A percentile compares a stretch with the other conserved stretches of the same genome.
Evolutionary conservation across 2,113 vertebrate genomes (phyloP).

Genomic region (Carollia perspicillata): DNA sequence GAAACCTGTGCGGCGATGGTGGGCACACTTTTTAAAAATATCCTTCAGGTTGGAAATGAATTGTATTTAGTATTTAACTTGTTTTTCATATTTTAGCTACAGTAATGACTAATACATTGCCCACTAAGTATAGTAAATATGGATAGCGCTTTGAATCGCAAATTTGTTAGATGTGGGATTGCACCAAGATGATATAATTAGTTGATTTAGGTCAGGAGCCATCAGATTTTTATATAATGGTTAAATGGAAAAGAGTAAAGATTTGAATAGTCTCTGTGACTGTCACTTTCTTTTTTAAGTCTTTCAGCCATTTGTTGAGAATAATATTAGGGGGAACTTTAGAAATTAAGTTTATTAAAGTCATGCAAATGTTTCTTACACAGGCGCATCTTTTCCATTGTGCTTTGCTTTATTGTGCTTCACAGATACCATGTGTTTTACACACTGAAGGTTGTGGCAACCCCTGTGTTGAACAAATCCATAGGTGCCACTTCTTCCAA

Average conservation of each 20-base stretch:
- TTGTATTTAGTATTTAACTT: background rate
- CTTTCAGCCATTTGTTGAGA: background rate
- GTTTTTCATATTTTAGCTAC: background rate
- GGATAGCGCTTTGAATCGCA: background rate
- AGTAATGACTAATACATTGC: background rate
- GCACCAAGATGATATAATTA: background rate
- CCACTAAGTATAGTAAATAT: background rate
- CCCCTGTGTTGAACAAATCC: too few species aligned
- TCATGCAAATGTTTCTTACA: background rate
- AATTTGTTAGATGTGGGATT: background rate
- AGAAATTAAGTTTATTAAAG: slow-evolving; percentile 22
- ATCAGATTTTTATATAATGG: background rate
- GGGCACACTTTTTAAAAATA: background rate
- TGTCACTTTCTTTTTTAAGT: background rate
- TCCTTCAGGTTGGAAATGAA: slow-evolving; percentile 33
- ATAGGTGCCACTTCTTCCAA: background rate
- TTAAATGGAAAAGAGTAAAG: background rate
- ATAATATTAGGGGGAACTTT: background rate
- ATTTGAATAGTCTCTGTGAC: background rate
- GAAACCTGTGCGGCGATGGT: background rate
- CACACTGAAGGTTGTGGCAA: background rate
- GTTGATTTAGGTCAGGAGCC: background rate
- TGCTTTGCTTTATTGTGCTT: too few species aligned
- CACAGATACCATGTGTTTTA: too few species aligned
- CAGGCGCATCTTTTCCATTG: background rate